Conservation (phyloP, 2,797 vertebrate species). For the Acipenser ruthenus region DNA sequence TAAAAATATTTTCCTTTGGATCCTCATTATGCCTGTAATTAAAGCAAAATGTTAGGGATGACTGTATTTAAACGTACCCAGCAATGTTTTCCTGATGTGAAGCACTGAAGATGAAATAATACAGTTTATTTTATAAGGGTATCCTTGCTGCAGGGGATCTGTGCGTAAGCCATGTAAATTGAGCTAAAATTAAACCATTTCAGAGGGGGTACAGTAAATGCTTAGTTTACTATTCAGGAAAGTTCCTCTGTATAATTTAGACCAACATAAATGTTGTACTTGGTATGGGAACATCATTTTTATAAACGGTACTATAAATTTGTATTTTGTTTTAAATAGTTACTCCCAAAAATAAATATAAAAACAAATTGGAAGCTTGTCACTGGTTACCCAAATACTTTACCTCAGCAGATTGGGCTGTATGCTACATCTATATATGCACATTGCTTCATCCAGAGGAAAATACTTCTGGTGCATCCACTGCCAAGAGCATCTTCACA, state of each 20-base stretch:
- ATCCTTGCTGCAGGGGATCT: conserved; percentile 21
- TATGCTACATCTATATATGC: too few relatives aligned
- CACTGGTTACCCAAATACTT: too few relatives aligned
- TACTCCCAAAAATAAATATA: too few relatives aligned
- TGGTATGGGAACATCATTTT: too few relatives aligned
- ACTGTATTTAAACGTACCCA: conserved; percentile 19
- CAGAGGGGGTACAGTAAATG: conserved; percentile 23
- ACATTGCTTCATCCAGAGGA: too few relatives aligned
- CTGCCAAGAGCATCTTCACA: too few relatives aligned
- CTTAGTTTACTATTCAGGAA: conserved; percentile 22
- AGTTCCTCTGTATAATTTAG: conserved; percentile 35
- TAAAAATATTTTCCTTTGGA: conserved; percentile 17
- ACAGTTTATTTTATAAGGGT: conserved; percentile 30
- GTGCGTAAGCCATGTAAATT: conserved; percentile 19
- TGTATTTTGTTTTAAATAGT: too few relatives aligned
- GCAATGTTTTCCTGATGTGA: conserved; percentile 41
- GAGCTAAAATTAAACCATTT: conserved; percentile 32
- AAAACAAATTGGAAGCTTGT: too few relatives aligned
- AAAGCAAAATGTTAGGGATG: conserved; percentile 22
- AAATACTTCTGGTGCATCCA: too few relatives aligned
- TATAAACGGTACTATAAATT: too few relatives aligned
- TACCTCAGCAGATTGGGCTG: too few relatives aligned
- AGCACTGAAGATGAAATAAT: conserved; percentile 28
- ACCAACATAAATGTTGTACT: conserved; percentile 29
- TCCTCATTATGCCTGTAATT: conserved; percentile 20